Conservation (phyloP, 2,888 invertebrate genomes). For the Sialis fuliginosa region DNA sequence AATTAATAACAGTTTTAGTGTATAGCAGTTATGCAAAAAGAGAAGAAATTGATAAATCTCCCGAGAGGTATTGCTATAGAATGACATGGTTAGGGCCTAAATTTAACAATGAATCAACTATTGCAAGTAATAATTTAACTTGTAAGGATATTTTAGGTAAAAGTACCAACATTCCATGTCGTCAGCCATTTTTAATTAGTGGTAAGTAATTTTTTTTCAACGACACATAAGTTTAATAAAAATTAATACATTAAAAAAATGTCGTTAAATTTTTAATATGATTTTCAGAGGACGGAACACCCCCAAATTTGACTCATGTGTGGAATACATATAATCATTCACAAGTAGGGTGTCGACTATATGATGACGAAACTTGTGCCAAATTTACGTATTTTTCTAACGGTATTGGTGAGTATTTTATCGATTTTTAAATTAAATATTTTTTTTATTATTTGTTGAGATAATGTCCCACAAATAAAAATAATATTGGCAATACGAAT, state of each 20-base stretch:
- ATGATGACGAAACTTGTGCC: conserved; percentile 42
- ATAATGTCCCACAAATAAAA: not conserved
- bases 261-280: no score
- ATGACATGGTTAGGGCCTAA: conserved; percentile 53
- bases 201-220: conserved; percentile 29
- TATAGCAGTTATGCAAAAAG: not conserved
- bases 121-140: conserved; percentile 24
- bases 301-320: conserved; percentile 41
- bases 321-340: conserved; percentile 32
- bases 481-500: conserved; percentile 2
- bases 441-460: not conserved
- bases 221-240: no score
- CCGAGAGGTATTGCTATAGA: conserved; percentile 35
- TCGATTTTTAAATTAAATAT: not conserved
- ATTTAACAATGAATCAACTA: conserved; percentile 34
- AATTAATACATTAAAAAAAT: no score
- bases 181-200: conserved; percentile 42
- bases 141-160: conserved; percentile 19
- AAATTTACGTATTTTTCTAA: conserved; percentile 43
- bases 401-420: conserved; percentile 32
- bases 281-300: conserved; percentile 35
- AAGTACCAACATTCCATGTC: conserved; percentile 33
- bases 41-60: not conserved
- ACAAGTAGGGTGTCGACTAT: conserved; percentile 35
- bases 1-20: not conserved